Conservation (phyloP, 2,113 vertebrate species). For the Pollimyrus isidori region DNA sequence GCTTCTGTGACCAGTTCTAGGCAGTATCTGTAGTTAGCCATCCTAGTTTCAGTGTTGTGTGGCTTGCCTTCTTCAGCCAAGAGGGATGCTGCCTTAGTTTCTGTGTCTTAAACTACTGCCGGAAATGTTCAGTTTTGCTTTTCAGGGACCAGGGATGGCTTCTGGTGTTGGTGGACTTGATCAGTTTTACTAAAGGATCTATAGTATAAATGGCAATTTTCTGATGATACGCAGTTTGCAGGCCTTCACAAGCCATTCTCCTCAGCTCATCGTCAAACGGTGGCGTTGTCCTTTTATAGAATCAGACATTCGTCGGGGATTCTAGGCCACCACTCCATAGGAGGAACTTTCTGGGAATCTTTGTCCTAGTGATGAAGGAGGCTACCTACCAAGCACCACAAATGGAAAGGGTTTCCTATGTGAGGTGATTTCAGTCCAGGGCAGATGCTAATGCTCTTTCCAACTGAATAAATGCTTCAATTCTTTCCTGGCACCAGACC, state of each 20-base stretch:
- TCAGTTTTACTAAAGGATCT: not conserved
- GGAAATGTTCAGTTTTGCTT: not conserved
- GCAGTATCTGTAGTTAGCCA: not conserved
- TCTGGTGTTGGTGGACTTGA: not conserved
- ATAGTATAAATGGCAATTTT: not conserved
- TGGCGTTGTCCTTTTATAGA: not conserved
- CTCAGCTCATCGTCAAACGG: not conserved
- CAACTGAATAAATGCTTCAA: not conserved
- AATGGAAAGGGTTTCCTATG: constrained; percentile 1
- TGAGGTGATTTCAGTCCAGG: not conserved
- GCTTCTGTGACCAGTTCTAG: not conserved
- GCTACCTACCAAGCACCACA: not conserved
- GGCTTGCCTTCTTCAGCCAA: not conserved
- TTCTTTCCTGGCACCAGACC: not conserved
- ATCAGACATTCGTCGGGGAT: not conserved
- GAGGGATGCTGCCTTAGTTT: not conserved
- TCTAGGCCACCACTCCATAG: not conserved
- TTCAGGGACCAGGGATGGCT: not conserved
- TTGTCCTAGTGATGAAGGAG: not conserved
- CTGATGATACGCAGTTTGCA: not conserved
- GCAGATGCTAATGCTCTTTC: not conserved
- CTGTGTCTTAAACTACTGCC: not conserved
- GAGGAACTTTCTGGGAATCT: not conserved
- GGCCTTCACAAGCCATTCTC: not conserved
- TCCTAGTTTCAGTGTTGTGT: too few species aligned